Percentiles rank a stretch among this genome's conserved stretches.
Evolutionary conservation across 2,888 invertebrate genomes (phyloP).

Genomic region (Diaprepes abbreviatus): DNA sequence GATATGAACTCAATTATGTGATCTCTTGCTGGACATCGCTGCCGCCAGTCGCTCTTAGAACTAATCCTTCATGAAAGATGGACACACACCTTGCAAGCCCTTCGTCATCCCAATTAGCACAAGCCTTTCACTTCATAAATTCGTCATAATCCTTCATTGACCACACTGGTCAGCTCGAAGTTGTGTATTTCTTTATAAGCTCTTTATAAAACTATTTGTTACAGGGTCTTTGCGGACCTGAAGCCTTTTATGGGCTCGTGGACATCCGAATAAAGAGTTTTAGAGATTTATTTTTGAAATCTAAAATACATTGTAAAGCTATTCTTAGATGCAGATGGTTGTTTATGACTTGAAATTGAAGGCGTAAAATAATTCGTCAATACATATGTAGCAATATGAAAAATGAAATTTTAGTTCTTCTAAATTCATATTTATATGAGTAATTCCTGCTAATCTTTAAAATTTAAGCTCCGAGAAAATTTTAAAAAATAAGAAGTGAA

Average conservation of each 20-base stretch:
- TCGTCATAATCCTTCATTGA: constrained; percentile 52
- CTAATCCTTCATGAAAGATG: constrained; percentile 58
- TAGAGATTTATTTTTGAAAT: constrained; percentile 27
- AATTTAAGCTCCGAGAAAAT: no score
- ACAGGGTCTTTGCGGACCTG: constrained; percentile 52
- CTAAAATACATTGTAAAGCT: background rate
- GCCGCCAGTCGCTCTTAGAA: constrained; percentile 32
- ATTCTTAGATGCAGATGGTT: constrained; percentile 26
- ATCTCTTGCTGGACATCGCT: background rate
- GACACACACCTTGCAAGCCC: constrained; percentile 63
- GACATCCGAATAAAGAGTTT: constrained; percentile 38
- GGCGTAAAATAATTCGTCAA: background rate
- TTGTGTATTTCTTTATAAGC: constrained; percentile 41
- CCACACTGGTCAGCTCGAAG: constrained; percentile 46
- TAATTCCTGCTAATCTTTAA: no score
- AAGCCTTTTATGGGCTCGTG: constrained; percentile 54
- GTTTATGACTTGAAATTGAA: background rate
- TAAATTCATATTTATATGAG: no score
- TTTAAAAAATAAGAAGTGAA: no score
- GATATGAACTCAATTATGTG: constrained; percentile 23
- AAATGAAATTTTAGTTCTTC: no score
- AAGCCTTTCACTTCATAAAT: constrained; percentile 60
- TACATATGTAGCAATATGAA: no score
- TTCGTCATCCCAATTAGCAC: constrained; percentile 66
- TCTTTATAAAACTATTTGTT: constrained; percentile 66